These are phyloP conservation scores for Crotalus viridis DNA, from an alignment of 2,113 vertebrate species.

Conservation along the genomic window DNA sequence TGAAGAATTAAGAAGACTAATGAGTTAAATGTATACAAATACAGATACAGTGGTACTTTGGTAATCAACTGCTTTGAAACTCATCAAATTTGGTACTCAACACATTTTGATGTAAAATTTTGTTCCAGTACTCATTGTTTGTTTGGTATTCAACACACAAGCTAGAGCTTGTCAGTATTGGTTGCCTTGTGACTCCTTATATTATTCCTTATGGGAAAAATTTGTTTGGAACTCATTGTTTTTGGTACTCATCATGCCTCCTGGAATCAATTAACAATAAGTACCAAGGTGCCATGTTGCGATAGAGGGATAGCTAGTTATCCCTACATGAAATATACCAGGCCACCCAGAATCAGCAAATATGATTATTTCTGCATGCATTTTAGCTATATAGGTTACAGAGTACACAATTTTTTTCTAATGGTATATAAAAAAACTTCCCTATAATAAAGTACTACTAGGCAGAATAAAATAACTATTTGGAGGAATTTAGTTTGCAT, in stretches of 20 bases:
- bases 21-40: accelerated
- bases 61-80: not conserved
- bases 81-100: not conserved
- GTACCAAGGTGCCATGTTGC: not conserved
- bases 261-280: not conserved
- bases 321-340: not conserved
- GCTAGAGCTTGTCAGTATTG: not conserved
- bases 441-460: not conserved
- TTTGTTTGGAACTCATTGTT: not conserved
- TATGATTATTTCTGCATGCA: not conserved
- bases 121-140: not conserved
- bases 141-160: not conserved
- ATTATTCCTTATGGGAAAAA: not conserved
- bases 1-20: conserved; percentile 38
- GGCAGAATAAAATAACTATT: not conserved
- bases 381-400: not conserved
- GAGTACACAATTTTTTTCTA: not conserved
- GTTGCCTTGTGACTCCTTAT: not conserved
- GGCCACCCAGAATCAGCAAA: not conserved
- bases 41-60: not conserved
- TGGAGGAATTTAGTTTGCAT: not conserved
- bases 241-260: not conserved
- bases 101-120: not conserved
- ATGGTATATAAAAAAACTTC: not conserved
- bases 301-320: not conserved